Percentiles rank a stretch among this genome's conserved stretches.
Conservation (phyloP, 2,113 vertebrate genomes). For the Serilophus lunatus region DNA sequence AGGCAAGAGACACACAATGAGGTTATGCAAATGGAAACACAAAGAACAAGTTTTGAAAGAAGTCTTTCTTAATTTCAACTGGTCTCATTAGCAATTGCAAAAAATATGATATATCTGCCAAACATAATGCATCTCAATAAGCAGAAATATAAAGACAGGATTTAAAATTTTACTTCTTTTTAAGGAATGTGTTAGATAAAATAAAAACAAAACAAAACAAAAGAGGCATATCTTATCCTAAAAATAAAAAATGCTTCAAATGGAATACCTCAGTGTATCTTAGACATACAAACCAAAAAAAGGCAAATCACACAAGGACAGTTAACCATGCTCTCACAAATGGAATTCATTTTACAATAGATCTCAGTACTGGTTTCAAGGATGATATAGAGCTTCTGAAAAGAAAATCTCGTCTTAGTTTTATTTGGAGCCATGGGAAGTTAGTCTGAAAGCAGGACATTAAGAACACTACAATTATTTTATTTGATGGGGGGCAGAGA, state of each 20-base stretch:
- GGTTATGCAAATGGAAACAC: background rate
- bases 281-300: background rate
- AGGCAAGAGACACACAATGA: background rate
- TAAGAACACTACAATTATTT: background rate
- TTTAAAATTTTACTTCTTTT: background rate
- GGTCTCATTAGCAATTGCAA: background rate
- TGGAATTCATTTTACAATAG: background rate
- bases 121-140: background rate
- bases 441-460: background rate
- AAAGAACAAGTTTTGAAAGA: background rate
- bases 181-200: background rate
- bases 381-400: background rate
- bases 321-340: background rate
- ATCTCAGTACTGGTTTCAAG: background rate
- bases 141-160: background rate
- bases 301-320: background rate
- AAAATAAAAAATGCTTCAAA: background rate
- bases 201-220: background rate
- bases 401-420: background rate
- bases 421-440: background rate
- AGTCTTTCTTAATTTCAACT: background rate
- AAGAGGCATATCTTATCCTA: rapidly evolving
- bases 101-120: background rate
- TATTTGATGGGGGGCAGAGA: background rate
- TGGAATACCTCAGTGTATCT: background rate